phyloP scores from a whole-genome alignment of 2,113 vertebrate species.

The Pleuronectes platessa region DNA sequence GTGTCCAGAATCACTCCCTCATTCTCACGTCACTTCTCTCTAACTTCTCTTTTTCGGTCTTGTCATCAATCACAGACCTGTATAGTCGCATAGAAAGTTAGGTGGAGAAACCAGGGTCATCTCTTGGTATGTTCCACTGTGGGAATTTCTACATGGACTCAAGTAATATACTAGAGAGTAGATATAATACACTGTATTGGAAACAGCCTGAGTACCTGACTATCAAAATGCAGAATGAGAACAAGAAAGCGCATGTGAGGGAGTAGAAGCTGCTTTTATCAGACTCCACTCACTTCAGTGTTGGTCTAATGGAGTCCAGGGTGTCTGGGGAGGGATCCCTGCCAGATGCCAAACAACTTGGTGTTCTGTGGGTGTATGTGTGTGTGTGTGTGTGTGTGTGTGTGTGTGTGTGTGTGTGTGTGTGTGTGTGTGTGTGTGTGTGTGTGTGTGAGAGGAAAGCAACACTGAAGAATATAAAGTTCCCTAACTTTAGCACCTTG shows the following conservation, averaged over 20 bases:
- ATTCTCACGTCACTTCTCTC: too few relatives aligned
- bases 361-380: neutral
- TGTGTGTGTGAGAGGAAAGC: neutral
- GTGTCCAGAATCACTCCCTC: too few relatives aligned
- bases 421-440: neutral
- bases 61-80: too few relatives aligned
- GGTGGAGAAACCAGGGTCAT: neutral
- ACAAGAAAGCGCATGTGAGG: slow-evolving; percentile 7
- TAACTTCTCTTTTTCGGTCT: too few relatives aligned
- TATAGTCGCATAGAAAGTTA: too few relatives aligned
- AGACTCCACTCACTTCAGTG: slow-evolving; percentile 24
- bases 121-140: neutral
- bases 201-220: neutral
- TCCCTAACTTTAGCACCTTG: neutral
- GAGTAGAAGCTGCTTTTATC: slow-evolving; percentile 52
- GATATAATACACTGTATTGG: neutral
- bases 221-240: slow-evolving; percentile 8
- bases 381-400: slow-evolving; percentile 5
- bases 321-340: slow-evolving; percentile 23
- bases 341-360: slow-evolving; percentile 10
- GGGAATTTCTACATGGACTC: too few relatives aligned
- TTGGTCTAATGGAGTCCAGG: slow-evolving; percentile 38
- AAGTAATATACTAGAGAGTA: too few relatives aligned
- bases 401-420: neutral
- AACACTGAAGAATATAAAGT: slow-evolving; percentile 6